phyloP scores from a whole-genome alignment of 2,113 vertebrate genomes.

The Otocyon megalotis region DNA sequence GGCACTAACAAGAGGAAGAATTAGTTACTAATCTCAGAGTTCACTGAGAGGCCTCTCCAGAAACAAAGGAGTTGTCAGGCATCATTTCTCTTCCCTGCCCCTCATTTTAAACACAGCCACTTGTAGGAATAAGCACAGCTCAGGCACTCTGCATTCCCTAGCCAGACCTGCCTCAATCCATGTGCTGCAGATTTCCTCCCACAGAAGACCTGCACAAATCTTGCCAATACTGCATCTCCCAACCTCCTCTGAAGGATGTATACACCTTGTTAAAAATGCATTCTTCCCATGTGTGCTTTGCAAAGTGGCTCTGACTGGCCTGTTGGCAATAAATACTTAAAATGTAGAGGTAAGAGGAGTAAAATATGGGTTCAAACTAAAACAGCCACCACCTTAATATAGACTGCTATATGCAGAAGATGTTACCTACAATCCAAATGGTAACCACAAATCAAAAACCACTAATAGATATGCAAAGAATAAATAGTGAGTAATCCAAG shows the following conservation, averaged over 20 bases:
- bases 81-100: background rate
- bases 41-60: background rate
- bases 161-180: background rate
- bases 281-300: background rate
- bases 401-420: background rate
- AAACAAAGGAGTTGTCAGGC: background rate
- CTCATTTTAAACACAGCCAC: background rate
- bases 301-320: background rate
- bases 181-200: background rate
- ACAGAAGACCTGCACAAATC: background rate
- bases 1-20: background rate
- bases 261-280: background rate
- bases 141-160: background rate
- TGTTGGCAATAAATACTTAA: background rate
- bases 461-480: background rate
- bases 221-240: background rate
- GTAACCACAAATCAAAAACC: background rate
- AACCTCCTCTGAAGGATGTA: background rate
- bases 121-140: background rate
- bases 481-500: background rate
- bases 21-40: background rate
- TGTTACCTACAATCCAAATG: background rate
- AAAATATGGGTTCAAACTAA: background rate
- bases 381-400: background rate
- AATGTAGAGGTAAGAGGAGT: background rate